A percentile compares a stretch with the other conserved stretches of the same genome.
Conservation (phyloP, 1,140 invertebrate species). For the Hormaphis cornu region DNA sequence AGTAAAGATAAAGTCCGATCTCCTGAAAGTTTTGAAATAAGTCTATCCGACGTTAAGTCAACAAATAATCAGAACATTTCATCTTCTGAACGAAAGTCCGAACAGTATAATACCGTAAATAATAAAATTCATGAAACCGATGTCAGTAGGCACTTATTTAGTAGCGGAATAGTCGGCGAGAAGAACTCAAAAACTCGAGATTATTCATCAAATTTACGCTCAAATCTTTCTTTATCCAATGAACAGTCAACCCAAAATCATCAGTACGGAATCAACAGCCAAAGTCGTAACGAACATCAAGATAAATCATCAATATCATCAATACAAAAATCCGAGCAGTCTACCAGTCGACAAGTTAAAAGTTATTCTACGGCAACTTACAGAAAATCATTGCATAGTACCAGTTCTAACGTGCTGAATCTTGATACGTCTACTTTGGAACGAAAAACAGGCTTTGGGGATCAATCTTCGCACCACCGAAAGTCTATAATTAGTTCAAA, state of each 20-base stretch:
- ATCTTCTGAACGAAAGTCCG: neutral
- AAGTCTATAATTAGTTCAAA: conserved; percentile 61
- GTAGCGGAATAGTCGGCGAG: neutral
- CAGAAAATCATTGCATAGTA: conserved; percentile 10
- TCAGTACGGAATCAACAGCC: neutral
- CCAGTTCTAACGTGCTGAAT: conserved; percentile 9
- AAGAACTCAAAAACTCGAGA: neutral
- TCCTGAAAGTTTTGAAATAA: conserved; percentile 6
- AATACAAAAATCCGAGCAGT: neutral
- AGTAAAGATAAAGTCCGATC: neutral
- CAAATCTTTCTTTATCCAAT: neutral
- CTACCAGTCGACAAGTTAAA: neutral
- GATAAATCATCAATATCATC: neutral
- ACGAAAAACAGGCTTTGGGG: neutral
- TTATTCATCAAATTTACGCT: neutral
- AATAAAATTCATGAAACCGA: neutral
- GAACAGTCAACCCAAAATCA: neutral
- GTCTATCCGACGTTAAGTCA: neutral
- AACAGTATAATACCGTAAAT: neutral
- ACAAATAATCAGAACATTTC: neutral
- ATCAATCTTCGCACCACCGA: conserved; percentile 45
- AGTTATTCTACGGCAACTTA: conserved; percentile 13
- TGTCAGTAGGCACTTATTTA: neutral
- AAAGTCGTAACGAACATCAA: neutral
- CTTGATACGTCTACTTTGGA: neutral